Evolutionary conservation across 2,888 invertebrate species (phyloP).

Genomic region (Leptodirus hochenwartii): DNA sequence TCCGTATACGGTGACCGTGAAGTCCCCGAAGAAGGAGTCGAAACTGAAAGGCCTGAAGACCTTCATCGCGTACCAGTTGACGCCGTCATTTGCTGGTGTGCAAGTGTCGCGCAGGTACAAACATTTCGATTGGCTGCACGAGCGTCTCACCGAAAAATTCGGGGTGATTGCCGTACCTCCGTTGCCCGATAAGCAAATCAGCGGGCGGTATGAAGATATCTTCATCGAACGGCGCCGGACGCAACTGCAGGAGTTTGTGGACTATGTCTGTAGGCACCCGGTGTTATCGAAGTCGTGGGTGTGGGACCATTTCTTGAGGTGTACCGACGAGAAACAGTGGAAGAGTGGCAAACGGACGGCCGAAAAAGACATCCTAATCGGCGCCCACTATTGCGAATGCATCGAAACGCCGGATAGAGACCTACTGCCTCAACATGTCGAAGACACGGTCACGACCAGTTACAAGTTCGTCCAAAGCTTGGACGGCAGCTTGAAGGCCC

Average conservation of each 20-base stretch:
- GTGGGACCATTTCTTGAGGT: slow-evolving; percentile 93
- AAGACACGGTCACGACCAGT: slow-evolving; percentile 70
- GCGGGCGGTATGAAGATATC: slow-evolving; percentile 92
- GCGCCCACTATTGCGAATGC: slow-evolving; percentile 80
- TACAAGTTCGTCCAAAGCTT: slow-evolving; percentile 65
- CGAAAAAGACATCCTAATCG: slow-evolving; percentile 81
- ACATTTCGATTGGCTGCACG: slow-evolving; percentile 98
- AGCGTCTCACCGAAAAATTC: slow-evolving; percentile 84
- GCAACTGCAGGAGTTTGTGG: slow-evolving; percentile 89
- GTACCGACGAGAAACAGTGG: slow-evolving; percentile 95
- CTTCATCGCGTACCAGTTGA: slow-evolving; percentile 91
- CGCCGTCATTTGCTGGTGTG: slow-evolving; percentile 85
- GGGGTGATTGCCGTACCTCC: slow-evolving; percentile 91
- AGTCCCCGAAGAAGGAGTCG: slow-evolving; percentile 92
- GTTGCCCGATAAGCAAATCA: slow-evolving; percentile 93
- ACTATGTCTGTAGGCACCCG: slow-evolving; percentile 93
- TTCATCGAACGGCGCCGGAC: slow-evolving; percentile 88
- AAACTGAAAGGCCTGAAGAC: slow-evolving; percentile 96
- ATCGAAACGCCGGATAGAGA: slow-evolving; percentile 70
- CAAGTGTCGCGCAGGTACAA: slow-evolving; percentile 92
- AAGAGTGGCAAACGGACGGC: slow-evolving; percentile 90
- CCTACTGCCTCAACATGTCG: slow-evolving; percentile 53
- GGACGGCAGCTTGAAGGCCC: slow-evolving; percentile 72
- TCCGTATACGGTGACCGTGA: slow-evolving; percentile 69
- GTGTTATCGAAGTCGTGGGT: slow-evolving; percentile 82